Percentiles rank a stretch among this genome's conserved stretches.
These are phyloP conservation scores for Battus philenor DNA, from an alignment of 1,140 invertebrate species.

Conservation along the genomic window DNA sequence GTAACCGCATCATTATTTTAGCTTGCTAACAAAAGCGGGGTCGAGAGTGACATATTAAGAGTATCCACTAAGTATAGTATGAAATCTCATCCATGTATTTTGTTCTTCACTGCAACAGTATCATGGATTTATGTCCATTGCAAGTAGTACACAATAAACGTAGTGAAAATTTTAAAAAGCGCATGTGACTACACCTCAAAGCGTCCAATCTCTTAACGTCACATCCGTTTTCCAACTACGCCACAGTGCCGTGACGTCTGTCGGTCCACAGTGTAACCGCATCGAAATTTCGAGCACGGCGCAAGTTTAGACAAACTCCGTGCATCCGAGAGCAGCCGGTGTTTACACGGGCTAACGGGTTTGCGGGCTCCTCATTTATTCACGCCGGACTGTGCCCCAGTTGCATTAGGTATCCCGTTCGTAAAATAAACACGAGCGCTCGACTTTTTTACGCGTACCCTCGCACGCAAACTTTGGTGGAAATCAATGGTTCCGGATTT, in stretches of 20 bases:
- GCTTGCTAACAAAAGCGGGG: no score
- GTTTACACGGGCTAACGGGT: conserved; percentile 9
- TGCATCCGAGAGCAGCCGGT: neutral
- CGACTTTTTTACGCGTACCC: neutral
- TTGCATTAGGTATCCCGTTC: conserved; percentile 11
- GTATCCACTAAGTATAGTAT: no score
- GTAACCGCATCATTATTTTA: no score
- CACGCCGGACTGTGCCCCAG: conserved; percentile 5
- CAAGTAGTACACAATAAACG: no score
- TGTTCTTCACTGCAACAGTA: no score
- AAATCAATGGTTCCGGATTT: conserved; percentile 5
- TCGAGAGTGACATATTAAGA: no score
- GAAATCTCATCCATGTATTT: no score
- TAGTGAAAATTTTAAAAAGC: no score
- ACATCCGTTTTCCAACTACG: neutral
- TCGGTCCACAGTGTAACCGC: neutral
- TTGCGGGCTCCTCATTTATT: conserved; percentile 11
- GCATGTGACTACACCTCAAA: no score
- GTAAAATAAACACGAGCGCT: conserved; percentile 6
- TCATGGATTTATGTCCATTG: no score
- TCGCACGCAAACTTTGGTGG: neutral
- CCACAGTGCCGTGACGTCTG: neutral
- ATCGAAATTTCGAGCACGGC: conserved; percentile 1
- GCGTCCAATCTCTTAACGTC: neutral
- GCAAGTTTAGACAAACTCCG: neutral